A percentile compares a stretch with the other conserved stretches of the same genome.
Conservation (phyloP, 2,113 vertebrate species). For the Acanthochromis polyacanthus region DNA sequence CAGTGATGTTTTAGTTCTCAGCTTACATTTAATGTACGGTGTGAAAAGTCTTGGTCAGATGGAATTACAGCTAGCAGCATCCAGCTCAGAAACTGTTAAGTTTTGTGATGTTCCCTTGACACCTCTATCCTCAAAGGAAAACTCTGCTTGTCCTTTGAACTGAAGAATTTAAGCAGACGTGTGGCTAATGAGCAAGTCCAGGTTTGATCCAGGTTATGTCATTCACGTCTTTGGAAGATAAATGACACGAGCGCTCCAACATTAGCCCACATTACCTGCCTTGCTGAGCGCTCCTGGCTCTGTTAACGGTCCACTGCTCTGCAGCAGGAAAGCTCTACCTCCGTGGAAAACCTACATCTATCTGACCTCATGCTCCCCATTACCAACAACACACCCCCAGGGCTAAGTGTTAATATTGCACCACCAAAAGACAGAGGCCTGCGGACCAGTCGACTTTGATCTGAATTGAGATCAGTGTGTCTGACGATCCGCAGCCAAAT, state of each 20-base stretch:
- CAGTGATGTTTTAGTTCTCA: neutral
- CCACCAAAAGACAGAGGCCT: conserved; percentile 49
- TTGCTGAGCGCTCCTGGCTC: neutral
- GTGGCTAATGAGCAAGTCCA: conserved; percentile 30
- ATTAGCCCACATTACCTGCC: conserved; percentile 40
- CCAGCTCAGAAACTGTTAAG: neutral
- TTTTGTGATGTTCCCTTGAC: conserved; percentile 29
- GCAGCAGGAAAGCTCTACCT: conserved; percentile 20
- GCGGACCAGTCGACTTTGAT: conserved; percentile 65
- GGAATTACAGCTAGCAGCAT: conserved; percentile 5
- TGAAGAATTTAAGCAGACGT: conserved; percentile 29
- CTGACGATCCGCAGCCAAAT: conserved; percentile 62
- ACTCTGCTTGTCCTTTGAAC: conserved; percentile 41
- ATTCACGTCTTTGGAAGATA: conserved; percentile 25
- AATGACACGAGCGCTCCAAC: conserved; percentile 29
- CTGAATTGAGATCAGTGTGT: conserved; percentile 57
- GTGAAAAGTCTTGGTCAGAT: neutral
- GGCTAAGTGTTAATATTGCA: conserved; percentile 61
- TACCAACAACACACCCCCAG: conserved; percentile 63
- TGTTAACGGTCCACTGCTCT: conserved; percentile 38
- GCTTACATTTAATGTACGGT: neutral
- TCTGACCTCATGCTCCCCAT: conserved; percentile 68
- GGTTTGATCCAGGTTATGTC: conserved; percentile 42
- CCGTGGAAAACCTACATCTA: conserved; percentile 48
- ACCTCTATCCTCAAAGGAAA: conserved; percentile 34